Evolutionary conservation across 2,113 vertebrate genomes (phyloP).

Genomic region (Thinocorus orbignyianus): DNA sequence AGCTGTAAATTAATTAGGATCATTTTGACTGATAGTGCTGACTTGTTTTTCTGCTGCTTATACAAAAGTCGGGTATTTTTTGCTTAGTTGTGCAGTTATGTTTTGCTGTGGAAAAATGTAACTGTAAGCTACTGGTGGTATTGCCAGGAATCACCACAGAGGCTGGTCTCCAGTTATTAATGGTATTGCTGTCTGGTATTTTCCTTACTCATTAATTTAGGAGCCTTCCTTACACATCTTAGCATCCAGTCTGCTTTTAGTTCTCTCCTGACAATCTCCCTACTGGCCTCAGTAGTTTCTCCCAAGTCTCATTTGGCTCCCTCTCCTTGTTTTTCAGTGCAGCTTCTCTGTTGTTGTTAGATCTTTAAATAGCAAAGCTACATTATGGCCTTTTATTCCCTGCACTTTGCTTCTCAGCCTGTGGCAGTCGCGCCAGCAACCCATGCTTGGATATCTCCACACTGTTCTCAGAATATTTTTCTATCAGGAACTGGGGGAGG

Average conservation of each 20-base stretch:
- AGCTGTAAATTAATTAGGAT: constrained; percentile 28
- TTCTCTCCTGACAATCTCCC: not conserved
- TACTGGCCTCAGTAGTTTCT: not conserved
- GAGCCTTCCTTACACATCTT: not conserved
- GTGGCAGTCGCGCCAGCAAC: not conserved
- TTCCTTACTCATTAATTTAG: constrained; percentile 26
- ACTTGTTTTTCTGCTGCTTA: constrained; percentile 61
- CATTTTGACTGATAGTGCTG: constrained; percentile 18
- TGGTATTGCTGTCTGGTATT: constrained; percentile 25
- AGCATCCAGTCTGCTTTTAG: not conserved
- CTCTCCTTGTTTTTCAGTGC: not conserved
- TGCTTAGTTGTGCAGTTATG: constrained; percentile 67
- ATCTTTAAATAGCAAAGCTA: not conserved
- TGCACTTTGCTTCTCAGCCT: not conserved
- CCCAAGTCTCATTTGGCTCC: not conserved
- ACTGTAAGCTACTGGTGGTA: constrained; percentile 27
- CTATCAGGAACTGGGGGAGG: not conserved
- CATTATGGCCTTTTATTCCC: not conserved
- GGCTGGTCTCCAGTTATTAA: constrained; percentile 51
- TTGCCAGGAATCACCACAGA: not conserved
- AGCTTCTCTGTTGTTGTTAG: not conserved
- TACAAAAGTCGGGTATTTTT: constrained; percentile 43
- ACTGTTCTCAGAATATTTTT: not conserved
- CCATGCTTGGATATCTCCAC: not conserved
- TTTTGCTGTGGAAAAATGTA: constrained; percentile 69